phyloP scores from a whole-genome alignment of 2,888 invertebrate genomes.

The Trissoscelio sp. region DNA sequence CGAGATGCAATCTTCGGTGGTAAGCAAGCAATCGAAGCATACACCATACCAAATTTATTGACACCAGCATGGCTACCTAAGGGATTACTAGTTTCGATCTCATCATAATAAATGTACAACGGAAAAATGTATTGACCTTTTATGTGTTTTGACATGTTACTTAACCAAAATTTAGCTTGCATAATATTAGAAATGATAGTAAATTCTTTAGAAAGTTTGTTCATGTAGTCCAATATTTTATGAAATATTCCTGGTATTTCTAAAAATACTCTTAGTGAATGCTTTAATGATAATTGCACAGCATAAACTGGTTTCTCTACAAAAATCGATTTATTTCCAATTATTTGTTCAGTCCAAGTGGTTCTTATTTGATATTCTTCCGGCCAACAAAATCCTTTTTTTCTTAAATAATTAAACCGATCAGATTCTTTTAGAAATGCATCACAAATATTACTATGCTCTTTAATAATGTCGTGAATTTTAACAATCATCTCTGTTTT shows the following conservation, averaged over 20 bases:
- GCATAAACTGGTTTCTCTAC: slow-evolving; percentile 44
- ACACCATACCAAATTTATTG: slow-evolving; percentile 50
- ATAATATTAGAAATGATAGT: slow-evolving; percentile 44
- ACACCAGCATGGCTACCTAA: slow-evolving; percentile 55
- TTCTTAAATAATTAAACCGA: slow-evolving; percentile 23
- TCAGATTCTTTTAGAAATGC: slow-evolving; percentile 40
- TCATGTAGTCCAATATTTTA: slow-evolving; percentile 61
- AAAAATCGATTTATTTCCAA: slow-evolving; percentile 20
- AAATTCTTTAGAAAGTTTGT: slow-evolving; percentile 39
- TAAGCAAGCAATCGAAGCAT: slow-evolving; percentile 66
- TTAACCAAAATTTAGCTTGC: slow-evolving; percentile 60
- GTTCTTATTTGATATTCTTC: slow-evolving; percentile 30
- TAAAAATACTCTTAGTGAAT: slow-evolving; percentile 64
- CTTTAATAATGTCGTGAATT: slow-evolving; percentile 34
- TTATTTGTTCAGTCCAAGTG: slow-evolving; percentile 17
- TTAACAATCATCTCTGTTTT: slow-evolving; percentile 39
- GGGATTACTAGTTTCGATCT: slow-evolving; percentile 66
- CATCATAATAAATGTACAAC: slow-evolving; percentile 66
- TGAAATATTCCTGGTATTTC: slow-evolving; percentile 66
- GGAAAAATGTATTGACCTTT: slow-evolving; percentile 61
- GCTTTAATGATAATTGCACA: slow-evolving; percentile 23
- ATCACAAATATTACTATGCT: slow-evolving; percentile 45
- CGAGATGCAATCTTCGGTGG: slow-evolving; percentile 65
- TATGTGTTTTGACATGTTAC: slow-evolving; percentile 37
- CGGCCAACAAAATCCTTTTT: slow-evolving; percentile 18